Conservation (phyloP, 2,888 invertebrate genomes). For the Hypena proboscidalis region DNA sequence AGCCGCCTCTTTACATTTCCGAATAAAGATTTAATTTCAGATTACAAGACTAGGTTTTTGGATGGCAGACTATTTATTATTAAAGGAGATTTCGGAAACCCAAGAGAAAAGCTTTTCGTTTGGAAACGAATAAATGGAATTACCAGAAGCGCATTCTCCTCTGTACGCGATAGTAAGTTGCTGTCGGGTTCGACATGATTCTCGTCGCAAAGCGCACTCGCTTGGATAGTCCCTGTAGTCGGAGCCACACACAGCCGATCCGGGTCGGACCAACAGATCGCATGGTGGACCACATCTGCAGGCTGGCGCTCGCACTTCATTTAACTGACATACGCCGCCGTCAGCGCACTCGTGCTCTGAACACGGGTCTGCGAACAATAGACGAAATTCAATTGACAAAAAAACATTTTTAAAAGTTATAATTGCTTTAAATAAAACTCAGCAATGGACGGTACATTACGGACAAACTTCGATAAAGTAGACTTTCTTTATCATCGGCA, state of each 20-base stretch:
- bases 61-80: conserved; percentile 26
- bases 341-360: conserved; percentile 90
- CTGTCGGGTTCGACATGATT: conserved; percentile 91
- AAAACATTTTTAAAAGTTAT: background rate
- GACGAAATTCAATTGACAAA: conserved; percentile 3
- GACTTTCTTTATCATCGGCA: conserved; percentile 1
- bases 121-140: conserved; percentile 22
- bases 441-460: no score
- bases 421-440: background rate
- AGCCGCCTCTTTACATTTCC: conserved; percentile 59
- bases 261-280: conserved; percentile 89
- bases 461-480: background rate
- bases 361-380: conserved; percentile 90
- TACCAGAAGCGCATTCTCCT: conserved; percentile 93
- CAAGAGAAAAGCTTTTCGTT: conserved; percentile 5
- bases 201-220: conserved; percentile 91
- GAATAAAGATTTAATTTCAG: conserved; percentile 76
- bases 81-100: conserved; percentile 20
- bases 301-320: conserved; percentile 90
- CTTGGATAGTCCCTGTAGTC: conserved; percentile 93
- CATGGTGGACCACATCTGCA: conserved; percentile 93
- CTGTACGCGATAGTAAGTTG: conserved; percentile 91
- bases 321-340: conserved; percentile 93
- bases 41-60: conserved; percentile 59
- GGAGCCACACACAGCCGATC: conserved; percentile 89